Conservation (phyloP, 1,140 invertebrate genomes). For the Papilio glaucus region DNA sequence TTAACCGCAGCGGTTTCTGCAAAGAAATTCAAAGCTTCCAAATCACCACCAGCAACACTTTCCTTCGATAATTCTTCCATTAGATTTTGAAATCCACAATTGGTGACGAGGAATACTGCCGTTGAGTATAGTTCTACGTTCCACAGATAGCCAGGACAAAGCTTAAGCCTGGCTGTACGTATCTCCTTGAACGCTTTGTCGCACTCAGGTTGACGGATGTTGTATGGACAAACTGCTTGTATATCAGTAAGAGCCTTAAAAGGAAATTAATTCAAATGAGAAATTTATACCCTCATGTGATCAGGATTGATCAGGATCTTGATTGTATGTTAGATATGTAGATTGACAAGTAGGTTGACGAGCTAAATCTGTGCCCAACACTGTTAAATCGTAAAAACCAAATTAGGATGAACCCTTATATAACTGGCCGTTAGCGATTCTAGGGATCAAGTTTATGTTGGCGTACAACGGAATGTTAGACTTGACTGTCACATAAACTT, state of each 20-base stretch:
- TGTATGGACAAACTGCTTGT: slow-evolving; percentile 10
- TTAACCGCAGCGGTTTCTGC: background rate
- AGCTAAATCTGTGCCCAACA: too few relatives aligned
- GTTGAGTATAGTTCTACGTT: background rate
- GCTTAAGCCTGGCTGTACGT: background rate
- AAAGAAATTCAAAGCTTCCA: slow-evolving; percentile 4
- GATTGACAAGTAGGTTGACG: too few relatives aligned
- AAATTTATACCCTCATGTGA: too few relatives aligned
- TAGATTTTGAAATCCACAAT: slow-evolving; percentile 12
- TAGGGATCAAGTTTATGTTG: too few relatives aligned
- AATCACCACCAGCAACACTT: background rate
- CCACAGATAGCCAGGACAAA: background rate
- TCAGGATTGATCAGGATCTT: too few relatives aligned
- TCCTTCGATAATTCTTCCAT: slow-evolving; percentile 5
- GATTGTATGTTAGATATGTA: too few relatives aligned
- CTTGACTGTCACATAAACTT: too few relatives aligned
- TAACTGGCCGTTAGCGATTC: too few relatives aligned
- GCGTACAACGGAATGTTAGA: too few relatives aligned
- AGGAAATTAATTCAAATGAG: too few relatives aligned
- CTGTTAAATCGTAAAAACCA: too few relatives aligned
- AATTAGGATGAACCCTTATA: too few relatives aligned
- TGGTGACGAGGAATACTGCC: background rate
- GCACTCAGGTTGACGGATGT: background rate
- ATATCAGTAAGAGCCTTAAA: background rate
- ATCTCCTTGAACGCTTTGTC: background rate